Base-by-base conservation (phyloP, 2,113 vertebrate species). In the Physeter macrocephalus region DNA sequence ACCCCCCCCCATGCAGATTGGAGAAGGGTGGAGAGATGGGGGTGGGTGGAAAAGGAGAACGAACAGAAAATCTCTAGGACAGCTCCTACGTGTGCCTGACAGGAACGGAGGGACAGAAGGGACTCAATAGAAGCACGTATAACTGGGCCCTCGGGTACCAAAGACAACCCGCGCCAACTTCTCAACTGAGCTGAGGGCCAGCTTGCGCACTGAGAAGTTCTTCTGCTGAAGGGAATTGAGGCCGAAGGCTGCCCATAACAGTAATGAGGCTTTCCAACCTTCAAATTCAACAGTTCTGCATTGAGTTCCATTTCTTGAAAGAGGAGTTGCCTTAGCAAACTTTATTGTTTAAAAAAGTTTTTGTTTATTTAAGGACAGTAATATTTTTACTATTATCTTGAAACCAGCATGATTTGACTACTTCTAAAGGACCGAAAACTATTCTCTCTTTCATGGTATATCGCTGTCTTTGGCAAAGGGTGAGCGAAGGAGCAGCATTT, bases 401-500 rank as follows among this genome's bases (percentile, higher is more conserved):
- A 97, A 95, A 96, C 54, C 31, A 46, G 23, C 77, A 59, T 20
- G 67, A 41, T 92, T 66, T 90, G 71, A 64, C 23, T 29, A 13
- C 21, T n/a, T 92, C 81, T 66, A 9, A 71, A 43, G 54, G 52
- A 31, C 18, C n/a, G 18, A 62, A 67, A 77, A 64, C 1, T 39
- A 17, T 64, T 23, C n/a, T 49, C 31, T 83, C 80, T 81, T 88
- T 82, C 78, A 6, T 12, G 15, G 6, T 6, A 0, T 61, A 10
- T 46, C 6, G 2, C 17, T 66, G 20, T 83, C 62, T 84, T 72
- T 41, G 34, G 82, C 29, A 86, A 97, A 66, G 57, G 34, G 39
- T 29, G 78, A 80, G 34, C 1, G 57, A 54, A 97, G 84, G 93
- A 95, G 91, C 92, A 90, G 84, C 10, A 0, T 57, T 97, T 95